Evolutionary conservation across 2,797 vertebrate species (phyloP).

Genomic region (Myotis vivesi): DNA sequence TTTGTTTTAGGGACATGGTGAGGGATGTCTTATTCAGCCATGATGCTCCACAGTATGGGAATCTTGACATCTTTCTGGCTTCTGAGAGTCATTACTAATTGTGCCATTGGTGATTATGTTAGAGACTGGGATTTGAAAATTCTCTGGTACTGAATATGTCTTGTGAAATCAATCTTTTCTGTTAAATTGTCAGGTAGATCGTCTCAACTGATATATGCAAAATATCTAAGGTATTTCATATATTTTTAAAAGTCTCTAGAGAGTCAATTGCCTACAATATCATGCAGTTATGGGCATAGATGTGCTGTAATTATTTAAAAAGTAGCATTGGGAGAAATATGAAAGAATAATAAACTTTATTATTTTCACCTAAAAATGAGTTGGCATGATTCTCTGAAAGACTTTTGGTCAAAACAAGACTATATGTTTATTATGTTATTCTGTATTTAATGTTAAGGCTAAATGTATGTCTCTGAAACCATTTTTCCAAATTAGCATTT

Average conservation of each 20-base stretch:
- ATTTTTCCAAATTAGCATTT: neutral
- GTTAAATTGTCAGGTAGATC: constrained; percentile 64
- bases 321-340: neutral
- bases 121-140: constrained; percentile 77
- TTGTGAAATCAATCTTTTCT: constrained; percentile 72
- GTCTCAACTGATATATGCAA: constrained; percentile 58
- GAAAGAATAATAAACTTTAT: neutral
- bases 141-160: constrained; percentile 68
- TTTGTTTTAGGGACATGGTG: neutral
- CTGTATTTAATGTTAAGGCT: neutral
- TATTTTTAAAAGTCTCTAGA: neutral
- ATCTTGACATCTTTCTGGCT: constrained; percentile 71
- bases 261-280: neutral
- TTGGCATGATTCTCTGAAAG: neutral
- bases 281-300: neutral
- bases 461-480: neutral
- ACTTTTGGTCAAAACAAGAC: neutral
- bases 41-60: constrained; percentile 25
- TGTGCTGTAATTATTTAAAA: neutral
- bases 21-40: neutral
- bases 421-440: neutral
- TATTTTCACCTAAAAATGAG: neutral
- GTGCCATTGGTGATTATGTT: constrained; percentile 72
- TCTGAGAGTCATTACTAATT: constrained; percentile 70
- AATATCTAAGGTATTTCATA: neutral